Percentiles rank a stretch among this genome's conserved stretches.
Evolutionary conservation across 2,888 invertebrate genomes (phyloP).

Genomic region (Elgonia sp.): DNA sequence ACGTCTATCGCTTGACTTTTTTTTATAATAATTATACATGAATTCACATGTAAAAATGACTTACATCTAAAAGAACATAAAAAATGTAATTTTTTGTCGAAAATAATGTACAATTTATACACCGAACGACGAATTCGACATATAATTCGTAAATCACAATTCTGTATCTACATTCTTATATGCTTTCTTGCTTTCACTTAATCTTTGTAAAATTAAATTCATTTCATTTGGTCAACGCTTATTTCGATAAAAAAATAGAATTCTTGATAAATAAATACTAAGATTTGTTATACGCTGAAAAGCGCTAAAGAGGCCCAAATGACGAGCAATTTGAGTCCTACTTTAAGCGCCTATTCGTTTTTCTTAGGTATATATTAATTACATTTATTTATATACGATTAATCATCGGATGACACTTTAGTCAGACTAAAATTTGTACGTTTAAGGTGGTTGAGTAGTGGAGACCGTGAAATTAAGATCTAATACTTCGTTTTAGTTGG

Average conservation of each 20-base stretch:
- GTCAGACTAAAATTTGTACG: constrained; percentile 67
- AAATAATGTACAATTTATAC: not conserved
- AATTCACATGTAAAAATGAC: constrained; percentile 29
- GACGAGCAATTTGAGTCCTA: too few relatives aligned
- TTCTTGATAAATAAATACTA: constrained; percentile 40
- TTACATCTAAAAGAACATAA: constrained; percentile 1
- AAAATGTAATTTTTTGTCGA: not conserved
- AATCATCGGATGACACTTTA: constrained; percentile 22
- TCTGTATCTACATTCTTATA: not conserved
- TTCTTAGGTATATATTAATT: not conserved
- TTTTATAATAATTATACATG: constrained; percentile 29
- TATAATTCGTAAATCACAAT: too few relatives aligned
- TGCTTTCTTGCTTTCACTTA: not conserved
- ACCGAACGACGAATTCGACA: too few relatives aligned
- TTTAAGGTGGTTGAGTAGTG: constrained; percentile 11
- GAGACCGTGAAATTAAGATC: constrained; percentile 59
- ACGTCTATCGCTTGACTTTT: constrained; percentile 13
- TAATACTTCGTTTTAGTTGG: constrained; percentile 87
- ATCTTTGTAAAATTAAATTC: constrained; percentile 27
- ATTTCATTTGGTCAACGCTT: constrained; percentile 28
- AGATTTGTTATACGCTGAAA: not conserved
- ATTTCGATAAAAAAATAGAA: constrained; percentile 44
- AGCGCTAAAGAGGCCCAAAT: not conserved
- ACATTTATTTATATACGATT: not conserved
- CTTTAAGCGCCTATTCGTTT: not conserved